Conservation (phyloP, 2,113 vertebrate species). For the Macrotis lagotis region DNA sequence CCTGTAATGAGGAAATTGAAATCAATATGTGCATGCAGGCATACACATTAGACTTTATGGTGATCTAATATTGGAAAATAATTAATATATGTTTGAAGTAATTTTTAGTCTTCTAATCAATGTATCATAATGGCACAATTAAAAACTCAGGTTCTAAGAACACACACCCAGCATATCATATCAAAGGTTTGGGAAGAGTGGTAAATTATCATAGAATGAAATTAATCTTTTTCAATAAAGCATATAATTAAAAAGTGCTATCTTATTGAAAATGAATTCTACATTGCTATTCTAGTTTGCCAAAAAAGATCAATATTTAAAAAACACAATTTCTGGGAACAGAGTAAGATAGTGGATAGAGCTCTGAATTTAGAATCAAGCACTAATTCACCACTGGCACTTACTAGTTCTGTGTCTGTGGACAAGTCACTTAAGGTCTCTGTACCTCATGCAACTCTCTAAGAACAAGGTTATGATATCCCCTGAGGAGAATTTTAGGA, state of each 20-base stretch:
- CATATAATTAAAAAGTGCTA: slow-evolving; percentile 3
- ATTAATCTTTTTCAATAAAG: not conserved
- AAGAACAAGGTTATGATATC: not conserved
- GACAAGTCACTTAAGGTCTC: not conserved
- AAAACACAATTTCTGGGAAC: not conserved
- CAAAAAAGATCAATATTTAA: not conserved
- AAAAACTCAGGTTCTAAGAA: not conserved
- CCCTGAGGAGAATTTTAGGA: not conserved
- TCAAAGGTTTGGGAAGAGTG: not conserved
- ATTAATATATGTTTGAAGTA: slow-evolving; percentile 9
- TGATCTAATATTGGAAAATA: slow-evolving; percentile 9
- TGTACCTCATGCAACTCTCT: not conserved
- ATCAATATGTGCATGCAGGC: not conserved
- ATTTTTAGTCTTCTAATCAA: slow-evolving; percentile 18
- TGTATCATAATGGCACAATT: slow-evolving; percentile 14
- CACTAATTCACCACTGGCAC: not conserved
- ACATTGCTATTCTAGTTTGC: not conserved
- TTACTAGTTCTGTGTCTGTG: not conserved
- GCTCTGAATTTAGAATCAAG: not conserved
- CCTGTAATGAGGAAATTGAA: slow-evolving; percentile 7
- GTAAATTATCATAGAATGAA: slow-evolving; percentile 23
- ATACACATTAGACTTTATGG: not conserved
- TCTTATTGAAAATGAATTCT: slow-evolving; percentile 17
- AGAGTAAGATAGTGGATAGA: not conserved
- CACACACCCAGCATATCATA: not conserved